Evolutionary conservation across 2,113 vertebrate species (phyloP), one percentile per base, ranked within the genome.

Genomic region (Erythrocercus mccallii): DNA sequence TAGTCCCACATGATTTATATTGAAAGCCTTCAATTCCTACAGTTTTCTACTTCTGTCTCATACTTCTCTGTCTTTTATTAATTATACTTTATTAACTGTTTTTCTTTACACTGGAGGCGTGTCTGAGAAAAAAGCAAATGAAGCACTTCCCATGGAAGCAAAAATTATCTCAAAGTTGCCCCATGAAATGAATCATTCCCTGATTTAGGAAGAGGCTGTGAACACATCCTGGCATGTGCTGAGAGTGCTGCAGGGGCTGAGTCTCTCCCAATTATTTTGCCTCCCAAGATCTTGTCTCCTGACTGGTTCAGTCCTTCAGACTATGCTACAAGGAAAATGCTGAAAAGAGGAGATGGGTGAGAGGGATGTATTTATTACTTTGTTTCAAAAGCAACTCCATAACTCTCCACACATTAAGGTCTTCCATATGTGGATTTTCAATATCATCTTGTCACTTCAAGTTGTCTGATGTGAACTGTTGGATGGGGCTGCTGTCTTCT

Each of bases 361-460:
- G 60, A 35, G 21, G 81, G 77, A 87, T 19, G 33, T 71, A 81
- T 90, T 95, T 86, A 71, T 86, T 83, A 57, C 31, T 65, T 88
- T 70, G 62, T 82, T 92, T 90, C 51, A 58, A 64, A 86, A 56
- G 37, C 27, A 86, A 13, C 60, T 86, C 37, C 33, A 53, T 84
- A 78, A 86, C 78, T 91, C 56, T 79, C 57, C 71, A 81, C 70
- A 76, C 16, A 35, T 79, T 90, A 91, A 90, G 70, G 38, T 87
- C 35, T 72, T 94, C 91, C 89, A 65, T 81, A 84, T 76, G 88
- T 1, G 47, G 70, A 65, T 92, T 96, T 95, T 95, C 71, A 85
- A 14, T 76, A 81, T 81, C 61, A 76, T 53, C 70, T 72, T 92
- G 84, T 92, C 70, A 82, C 53, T 86, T 86, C 73, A 84, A 81